These are phyloP conservation scores for Melieria crassipennis DNA, from an alignment of 2,888 invertebrate genomes.

Conservation along the genomic window DNA sequence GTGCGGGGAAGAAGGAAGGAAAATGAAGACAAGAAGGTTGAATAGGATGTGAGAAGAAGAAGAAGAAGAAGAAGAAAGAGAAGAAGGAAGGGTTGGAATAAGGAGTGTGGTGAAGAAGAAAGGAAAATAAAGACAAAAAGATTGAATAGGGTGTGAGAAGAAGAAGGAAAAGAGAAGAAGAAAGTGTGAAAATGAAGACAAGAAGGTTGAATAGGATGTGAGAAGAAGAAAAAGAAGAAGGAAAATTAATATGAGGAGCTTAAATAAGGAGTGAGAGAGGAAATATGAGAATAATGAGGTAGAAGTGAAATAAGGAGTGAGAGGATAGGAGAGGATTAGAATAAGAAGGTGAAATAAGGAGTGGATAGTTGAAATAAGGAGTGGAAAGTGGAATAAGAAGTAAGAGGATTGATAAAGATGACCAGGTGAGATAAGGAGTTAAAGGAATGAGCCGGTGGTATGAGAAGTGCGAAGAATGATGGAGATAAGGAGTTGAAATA, in stretches of 20 bases:
- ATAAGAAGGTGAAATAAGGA: neutral
- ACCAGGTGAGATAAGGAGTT: neutral
- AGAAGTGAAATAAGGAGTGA: too few species aligned
- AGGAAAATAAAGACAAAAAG: neutral
- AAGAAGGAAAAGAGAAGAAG: neutral
- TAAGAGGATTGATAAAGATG: neutral
- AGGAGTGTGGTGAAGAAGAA: neutral
- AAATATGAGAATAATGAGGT: neutral
- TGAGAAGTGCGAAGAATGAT: neutral
- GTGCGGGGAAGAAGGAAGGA: neutral
- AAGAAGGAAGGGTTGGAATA: neutral
- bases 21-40: neutral
- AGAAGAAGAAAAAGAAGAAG: neutral
- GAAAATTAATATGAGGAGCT: neutral
- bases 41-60: neutral
- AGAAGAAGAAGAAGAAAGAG: neutral
- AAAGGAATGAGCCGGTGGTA: neutral
- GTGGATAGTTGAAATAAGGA: too few species aligned
- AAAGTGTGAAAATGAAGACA: neutral
- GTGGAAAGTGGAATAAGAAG: neutral
- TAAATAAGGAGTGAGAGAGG: neutral
- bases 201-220: neutral
- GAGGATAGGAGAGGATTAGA: neutral
- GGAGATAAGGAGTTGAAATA: neutral
- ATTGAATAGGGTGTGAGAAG: too few species aligned